Evolutionary conservation across 2,888 invertebrate genomes (phyloP).

Genomic region (Cryptocheilus praepositus): DNA sequence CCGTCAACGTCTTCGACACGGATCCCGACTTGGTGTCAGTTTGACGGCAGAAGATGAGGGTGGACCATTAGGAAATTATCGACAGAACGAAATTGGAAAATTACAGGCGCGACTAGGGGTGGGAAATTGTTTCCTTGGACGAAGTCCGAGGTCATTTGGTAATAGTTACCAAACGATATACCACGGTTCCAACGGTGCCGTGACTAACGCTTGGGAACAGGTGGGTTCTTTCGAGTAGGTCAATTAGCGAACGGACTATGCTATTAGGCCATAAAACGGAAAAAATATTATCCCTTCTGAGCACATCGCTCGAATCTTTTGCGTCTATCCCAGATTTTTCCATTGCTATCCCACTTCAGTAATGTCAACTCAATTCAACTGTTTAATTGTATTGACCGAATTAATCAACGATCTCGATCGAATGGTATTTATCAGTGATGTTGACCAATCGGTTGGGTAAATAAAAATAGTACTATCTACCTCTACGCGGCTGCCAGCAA

Average conservation of each 20-base stretch:
- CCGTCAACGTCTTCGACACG: background rate
- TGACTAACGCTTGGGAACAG: constrained; percentile 54
- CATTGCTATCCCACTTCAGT: too few relatives aligned
- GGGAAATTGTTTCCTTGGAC: constrained; percentile 46
- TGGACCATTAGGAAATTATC: constrained; percentile 65
- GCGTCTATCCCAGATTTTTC: too few relatives aligned
- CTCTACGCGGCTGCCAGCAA: too few relatives aligned
- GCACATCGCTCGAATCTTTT: too few relatives aligned
- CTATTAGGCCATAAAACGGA: constrained; percentile 42
- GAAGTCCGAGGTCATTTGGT: constrained; percentile 46
- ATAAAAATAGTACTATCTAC: too few relatives aligned
- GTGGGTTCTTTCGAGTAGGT: constrained; percentile 47
- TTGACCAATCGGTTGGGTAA: too few relatives aligned
- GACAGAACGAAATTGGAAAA: constrained; percentile 61
- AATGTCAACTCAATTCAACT: too few relatives aligned
- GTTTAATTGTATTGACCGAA: too few relatives aligned
- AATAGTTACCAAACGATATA: constrained; percentile 44
- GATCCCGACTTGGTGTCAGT: constrained; percentile 29
- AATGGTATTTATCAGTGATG: too few relatives aligned
- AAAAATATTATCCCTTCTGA: constrained; percentile 28
- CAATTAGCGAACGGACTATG: constrained; percentile 46
- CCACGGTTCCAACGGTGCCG: constrained; percentile 44
- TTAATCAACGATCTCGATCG: too few relatives aligned
- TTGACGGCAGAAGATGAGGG: constrained; percentile 56
- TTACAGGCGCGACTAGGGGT: constrained; percentile 51